Evolutionary conservation across 2,888 invertebrate species (phyloP).

Genomic region (Pammene fasciana): DNA sequence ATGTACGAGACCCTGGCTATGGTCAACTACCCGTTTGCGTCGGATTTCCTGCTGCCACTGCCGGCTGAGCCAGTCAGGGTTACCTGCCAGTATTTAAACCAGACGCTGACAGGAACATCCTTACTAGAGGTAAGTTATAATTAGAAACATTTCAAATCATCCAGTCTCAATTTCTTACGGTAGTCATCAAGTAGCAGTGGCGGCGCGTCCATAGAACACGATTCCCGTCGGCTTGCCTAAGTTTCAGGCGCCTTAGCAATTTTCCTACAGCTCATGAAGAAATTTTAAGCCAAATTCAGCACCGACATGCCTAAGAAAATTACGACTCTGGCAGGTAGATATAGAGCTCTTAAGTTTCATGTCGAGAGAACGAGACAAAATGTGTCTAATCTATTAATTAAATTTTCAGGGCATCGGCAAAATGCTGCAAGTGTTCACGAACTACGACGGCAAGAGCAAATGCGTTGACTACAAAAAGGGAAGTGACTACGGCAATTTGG

Average conservation of each 20-base stretch:
- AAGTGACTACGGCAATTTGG: conserved; percentile 83
- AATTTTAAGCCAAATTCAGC: too few relatives aligned
- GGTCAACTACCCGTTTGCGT: conserved; percentile 97
- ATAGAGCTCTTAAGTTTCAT: too few relatives aligned
- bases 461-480: conserved; percentile 86
- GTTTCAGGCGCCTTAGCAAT: too few relatives aligned
- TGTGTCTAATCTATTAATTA: not conserved
- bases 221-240: too few relatives aligned
- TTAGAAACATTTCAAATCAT: too few relatives aligned
- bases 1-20: conserved; percentile 93
- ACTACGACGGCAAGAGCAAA: conserved; percentile 88
- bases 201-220: too few relatives aligned
- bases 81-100: conserved; percentile 82
- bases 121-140: conserved; percentile 73
- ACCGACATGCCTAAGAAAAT: too few relatives aligned
- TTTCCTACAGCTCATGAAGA: too few relatives aligned
- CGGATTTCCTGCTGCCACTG: conserved; percentile 90
- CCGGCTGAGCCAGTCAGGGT: conserved; percentile 92
- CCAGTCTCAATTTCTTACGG: too few relatives aligned
- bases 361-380: too few relatives aligned
- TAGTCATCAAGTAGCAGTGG: too few relatives aligned
- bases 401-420: conserved; percentile 83
- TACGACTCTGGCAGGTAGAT: too few relatives aligned
- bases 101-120: conserved; percentile 72
- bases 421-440: conserved; percentile 90